Evolutionary conservation across 23 tunicate species (phyloP).

Genomic region (Clavelina lepadiformis): DNA sequence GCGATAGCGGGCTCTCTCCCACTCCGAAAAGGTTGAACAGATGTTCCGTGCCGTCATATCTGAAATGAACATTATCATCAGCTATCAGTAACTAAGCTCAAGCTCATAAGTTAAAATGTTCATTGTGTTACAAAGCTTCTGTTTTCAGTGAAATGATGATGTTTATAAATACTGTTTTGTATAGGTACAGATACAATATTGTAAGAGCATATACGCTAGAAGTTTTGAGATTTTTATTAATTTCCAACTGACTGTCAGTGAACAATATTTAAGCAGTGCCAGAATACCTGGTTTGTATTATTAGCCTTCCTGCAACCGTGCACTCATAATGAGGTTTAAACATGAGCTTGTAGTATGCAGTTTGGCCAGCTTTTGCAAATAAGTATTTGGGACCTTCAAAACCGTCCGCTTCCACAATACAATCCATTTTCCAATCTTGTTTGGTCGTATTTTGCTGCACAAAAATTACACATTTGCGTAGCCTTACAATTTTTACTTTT

Average conservation of each 20-base stretch:
- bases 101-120: no score
- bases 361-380: constrained; percentile 65
- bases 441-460: constrained; percentile 88
- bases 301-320: constrained; percentile 48
- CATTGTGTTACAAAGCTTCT: no score
- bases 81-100: no score
- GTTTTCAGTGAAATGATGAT: no score
- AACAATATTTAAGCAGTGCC: no score
- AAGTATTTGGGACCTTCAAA: constrained; percentile 61
- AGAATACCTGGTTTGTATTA: constrained; percentile 78
- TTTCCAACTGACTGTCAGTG: no score
- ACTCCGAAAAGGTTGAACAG: constrained; percentile 63
- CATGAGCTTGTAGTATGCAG: constrained; percentile 78
- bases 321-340: constrained; percentile 90
- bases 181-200: no score
- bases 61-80: no score
- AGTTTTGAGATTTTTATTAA: no score
- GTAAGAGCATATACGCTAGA: no score
- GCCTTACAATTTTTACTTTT: not conserved
- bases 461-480: not conserved
- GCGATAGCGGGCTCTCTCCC: constrained; percentile 75
- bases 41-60: constrained; percentile 77
- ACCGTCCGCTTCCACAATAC: constrained; percentile 60
- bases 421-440: constrained; percentile 87
- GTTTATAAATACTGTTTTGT: no score